Percentiles rank a stretch among this genome's conserved stretches.
Evolutionary conservation across 2,888 invertebrate species (phyloP).

Genomic region (Drosophila pseudotakahashii): DNA sequence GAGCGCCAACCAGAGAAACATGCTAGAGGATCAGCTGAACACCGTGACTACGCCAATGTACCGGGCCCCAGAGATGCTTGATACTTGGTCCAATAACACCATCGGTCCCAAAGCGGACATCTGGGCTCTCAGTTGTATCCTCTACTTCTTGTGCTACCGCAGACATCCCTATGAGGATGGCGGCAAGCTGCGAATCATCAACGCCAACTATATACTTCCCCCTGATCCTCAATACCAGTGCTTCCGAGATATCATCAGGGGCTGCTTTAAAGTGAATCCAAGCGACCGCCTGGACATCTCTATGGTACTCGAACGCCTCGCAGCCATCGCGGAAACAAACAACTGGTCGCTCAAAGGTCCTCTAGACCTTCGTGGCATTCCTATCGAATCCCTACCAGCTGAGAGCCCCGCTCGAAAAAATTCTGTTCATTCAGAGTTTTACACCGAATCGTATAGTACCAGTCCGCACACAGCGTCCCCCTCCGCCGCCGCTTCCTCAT

Average conservation of each 20-base stretch:
- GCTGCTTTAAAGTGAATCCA: constrained; percentile 93
- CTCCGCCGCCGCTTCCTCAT: constrained; percentile 37
- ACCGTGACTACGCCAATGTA: constrained; percentile 95
- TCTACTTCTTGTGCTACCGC: constrained; percentile 96
- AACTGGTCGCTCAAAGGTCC: constrained; percentile 93
- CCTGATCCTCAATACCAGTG: constrained; percentile 92
- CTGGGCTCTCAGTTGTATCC: constrained; percentile 98
- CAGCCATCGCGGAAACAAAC: constrained; percentile 94
- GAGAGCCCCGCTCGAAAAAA: constrained; percentile 57
- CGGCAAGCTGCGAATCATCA: constrained; percentile 97
- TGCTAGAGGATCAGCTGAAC: constrained; percentile 93
- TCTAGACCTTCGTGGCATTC: constrained; percentile 84
- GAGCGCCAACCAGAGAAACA: constrained; percentile 95
- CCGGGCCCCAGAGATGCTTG: constrained; percentile 98
- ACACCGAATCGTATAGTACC: constrained; percentile 61
- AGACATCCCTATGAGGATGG: constrained; percentile 99
- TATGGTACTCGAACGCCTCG: constrained; percentile 92
- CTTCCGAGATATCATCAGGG: constrained; percentile 95
- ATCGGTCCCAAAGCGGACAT: constrained; percentile 96
- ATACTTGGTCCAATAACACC: constrained; percentile 97
- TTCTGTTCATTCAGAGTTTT: constrained; percentile 71
- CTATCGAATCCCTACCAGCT: constrained; percentile 79
- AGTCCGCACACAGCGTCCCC: constrained; percentile 28
- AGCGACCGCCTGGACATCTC: constrained; percentile 91
- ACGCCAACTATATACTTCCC: constrained; percentile 96